Evolutionary conservation across 2,113 vertebrate species (phyloP), one percentile per base, ranked within the genome.

Genomic region (Murina feae): DNA sequence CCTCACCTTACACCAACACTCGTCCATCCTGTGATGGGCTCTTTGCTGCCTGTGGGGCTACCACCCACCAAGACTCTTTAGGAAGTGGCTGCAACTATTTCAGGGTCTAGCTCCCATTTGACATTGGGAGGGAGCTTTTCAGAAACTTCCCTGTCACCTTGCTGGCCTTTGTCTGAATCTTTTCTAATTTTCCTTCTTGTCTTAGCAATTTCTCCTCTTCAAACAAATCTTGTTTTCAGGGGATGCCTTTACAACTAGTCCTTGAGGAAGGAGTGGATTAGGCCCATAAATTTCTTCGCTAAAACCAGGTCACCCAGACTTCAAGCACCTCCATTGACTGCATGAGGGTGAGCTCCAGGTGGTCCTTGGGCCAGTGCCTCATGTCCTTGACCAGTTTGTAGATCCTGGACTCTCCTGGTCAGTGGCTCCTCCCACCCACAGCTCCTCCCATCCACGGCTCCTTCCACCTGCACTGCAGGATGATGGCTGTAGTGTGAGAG

Each of bases 1-100:
- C 99, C 99, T 99, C 37, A 99, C 98, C 0, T 99, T 98, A 89
- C 99, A 99, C 99, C 99, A 99, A 97, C 99, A 99, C 42, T 99
- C 98, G 9, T 99, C 99, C 90, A 86, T 0, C 91, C 94, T 0
- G 98, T 99, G 94, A 99, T 99, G 6, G 99, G 98, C 86, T 99
- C 99, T 86, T 98, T 97, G 99, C 23, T 0, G 98, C 97, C 2
- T 99, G 98, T 20, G 95, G 96, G 0, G 99, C 98, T 5, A 99
- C 98, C 16, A 99, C 98, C 99, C 96, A 21, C 98, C 91, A 47
- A 99, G 97, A 90, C 97, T 98, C 75, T 95, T 98, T 9, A 98
- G 63, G 94, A 99, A 98, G 5, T 98, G 98, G 12, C 99, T 98
- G 53, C 98, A 25, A 99, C 98, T 0, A 99, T 98, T n/a, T 99